These are phyloP conservation scores for Notocelia uddmanniana DNA, from an alignment of 2,888 invertebrate genomes.

Conservation along the genomic window DNA sequence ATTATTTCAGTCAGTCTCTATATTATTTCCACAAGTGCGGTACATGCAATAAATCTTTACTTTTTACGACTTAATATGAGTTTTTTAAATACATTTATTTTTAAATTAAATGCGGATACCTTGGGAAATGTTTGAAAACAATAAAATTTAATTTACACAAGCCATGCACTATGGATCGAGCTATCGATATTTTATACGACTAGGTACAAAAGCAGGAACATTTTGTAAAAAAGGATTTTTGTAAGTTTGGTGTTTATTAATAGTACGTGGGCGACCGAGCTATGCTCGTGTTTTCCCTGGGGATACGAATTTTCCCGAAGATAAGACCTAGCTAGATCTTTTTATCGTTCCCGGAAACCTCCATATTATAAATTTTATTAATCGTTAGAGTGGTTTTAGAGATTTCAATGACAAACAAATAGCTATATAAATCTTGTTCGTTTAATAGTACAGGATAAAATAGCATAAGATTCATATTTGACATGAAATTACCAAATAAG, in stretches of 20 bases:
- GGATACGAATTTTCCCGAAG: no score
- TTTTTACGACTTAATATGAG: neutral
- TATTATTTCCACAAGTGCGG: neutral
- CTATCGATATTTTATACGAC: conserved; percentile 44
- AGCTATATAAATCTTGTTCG: no score
- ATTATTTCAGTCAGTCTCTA: conserved; percentile 1
- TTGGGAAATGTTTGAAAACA: conserved; percentile 8
- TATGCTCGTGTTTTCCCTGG: no score
- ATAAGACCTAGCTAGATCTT: no score
- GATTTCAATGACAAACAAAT: no score
- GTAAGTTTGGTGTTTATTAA: conserved; percentile 39
- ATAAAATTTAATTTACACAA: conserved; percentile 9
- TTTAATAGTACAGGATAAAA: no score
- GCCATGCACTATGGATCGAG: conserved; percentile 45
- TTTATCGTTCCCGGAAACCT: no score
- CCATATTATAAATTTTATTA: no score
- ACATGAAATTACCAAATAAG: no score
- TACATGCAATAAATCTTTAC: neutral
- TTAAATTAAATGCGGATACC: conserved; percentile 10
- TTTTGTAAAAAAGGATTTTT: conserved; percentile 48
- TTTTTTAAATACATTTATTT: conserved; percentile 14
- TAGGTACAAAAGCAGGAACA: conserved; percentile 48
- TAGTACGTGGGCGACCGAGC: no score
- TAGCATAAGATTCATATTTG: no score
- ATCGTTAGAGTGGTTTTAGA: no score